phyloP scores from a whole-genome alignment of 2,113 vertebrate genomes.

The Camelus dromedarius region DNA sequence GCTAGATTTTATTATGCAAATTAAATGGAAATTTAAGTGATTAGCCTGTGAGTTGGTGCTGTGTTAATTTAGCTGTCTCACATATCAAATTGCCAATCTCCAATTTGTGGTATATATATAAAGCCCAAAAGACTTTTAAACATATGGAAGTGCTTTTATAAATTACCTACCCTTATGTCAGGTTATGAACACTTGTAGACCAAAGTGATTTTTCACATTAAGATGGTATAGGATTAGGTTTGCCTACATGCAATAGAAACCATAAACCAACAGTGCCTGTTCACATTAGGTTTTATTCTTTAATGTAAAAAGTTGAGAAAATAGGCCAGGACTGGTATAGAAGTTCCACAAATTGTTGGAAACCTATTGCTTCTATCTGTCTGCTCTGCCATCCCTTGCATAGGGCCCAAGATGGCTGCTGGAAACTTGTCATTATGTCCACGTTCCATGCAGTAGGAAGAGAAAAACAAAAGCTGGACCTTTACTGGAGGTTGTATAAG shows the following conservation, averaged over 20 bases:
- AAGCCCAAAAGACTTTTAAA: conserved; percentile 36
- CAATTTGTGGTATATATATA: conserved; percentile 26
- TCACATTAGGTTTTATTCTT: conserved; percentile 56
- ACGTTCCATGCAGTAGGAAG: neutral
- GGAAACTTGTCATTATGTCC: neutral
- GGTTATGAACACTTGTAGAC: conserved; percentile 64
- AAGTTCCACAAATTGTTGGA: neutral
- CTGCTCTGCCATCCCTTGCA: neutral
- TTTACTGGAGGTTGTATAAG: neutral
- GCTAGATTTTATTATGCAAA: conserved; percentile 70
- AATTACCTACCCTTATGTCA: conserved; percentile 57
- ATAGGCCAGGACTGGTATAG: neutral
- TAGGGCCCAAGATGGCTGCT: neutral
- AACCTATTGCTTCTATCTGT: neutral
- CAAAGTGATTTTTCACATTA: conserved; percentile 69
- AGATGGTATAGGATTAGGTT: conserved; percentile 45
- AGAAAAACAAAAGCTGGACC: neutral
- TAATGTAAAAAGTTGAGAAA: neutral
- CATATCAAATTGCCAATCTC: conserved; percentile 53
- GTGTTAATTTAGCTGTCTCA: conserved; percentile 59
- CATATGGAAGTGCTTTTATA: conserved; percentile 63
- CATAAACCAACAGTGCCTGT: conserved; percentile 55
- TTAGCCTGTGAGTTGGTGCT: conserved; percentile 31
- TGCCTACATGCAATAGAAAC: conserved; percentile 2
- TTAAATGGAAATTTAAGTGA: conserved; percentile 65